These are phyloP conservation scores for Somateria mollissima DNA, from an alignment of 2,797 vertebrate genomes.

Conservation along the genomic window DNA sequence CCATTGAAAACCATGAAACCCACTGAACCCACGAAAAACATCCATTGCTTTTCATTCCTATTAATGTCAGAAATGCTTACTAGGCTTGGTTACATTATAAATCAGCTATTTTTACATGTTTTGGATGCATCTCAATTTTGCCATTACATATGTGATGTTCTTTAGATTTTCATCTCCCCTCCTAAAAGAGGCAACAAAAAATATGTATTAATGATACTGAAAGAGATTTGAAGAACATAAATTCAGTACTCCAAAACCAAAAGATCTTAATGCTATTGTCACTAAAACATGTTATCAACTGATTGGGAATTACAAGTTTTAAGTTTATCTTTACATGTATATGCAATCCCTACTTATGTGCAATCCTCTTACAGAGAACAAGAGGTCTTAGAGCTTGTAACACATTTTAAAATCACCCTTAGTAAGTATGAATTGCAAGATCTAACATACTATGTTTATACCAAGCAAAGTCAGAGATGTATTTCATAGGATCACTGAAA, in stretches of 20 bases:
- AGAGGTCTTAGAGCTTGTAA: background rate
- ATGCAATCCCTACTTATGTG: background rate
- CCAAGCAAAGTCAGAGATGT: background rate
- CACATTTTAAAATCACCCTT: background rate
- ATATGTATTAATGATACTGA: background rate
- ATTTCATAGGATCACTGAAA: background rate
- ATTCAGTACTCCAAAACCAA: background rate
- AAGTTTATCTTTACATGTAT: background rate
- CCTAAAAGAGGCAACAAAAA: background rate
- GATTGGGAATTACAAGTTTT: background rate
- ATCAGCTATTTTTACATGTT: background rate
- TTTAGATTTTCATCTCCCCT: background rate
- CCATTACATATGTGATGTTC: background rate
- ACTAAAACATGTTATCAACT: accelerated
- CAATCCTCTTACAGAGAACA: background rate
- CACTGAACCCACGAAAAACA: accelerated
- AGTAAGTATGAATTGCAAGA: background rate
- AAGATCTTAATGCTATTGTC: background rate
- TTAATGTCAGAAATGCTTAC: background rate
- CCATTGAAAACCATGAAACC: background rate
- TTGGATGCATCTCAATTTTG: background rate
- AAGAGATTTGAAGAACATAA: background rate
- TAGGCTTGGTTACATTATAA: background rate
- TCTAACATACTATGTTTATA: accelerated
- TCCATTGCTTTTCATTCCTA: background rate